These are phyloP conservation scores for Paramormyrops hopkinsi DNA, from an alignment of 2,797 vertebrate genomes.

Conservation along the genomic window DNA sequence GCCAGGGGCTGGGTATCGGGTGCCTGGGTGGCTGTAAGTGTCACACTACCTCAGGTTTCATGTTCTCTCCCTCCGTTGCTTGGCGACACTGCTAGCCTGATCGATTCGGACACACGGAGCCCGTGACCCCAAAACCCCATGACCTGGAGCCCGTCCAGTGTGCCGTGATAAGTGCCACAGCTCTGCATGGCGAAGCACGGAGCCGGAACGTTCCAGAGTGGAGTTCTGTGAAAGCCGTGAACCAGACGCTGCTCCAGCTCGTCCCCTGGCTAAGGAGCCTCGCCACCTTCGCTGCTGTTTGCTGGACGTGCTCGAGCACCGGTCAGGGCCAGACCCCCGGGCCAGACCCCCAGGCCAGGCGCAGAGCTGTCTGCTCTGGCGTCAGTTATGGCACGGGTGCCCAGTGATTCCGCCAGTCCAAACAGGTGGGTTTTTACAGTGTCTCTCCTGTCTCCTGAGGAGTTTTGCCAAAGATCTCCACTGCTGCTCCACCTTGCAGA, in stretches of 20 bases:
- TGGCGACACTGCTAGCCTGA: not conserved
- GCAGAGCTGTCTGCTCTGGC: not conserved
- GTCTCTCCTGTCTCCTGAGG: not conserved
- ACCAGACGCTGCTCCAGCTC: not conserved
- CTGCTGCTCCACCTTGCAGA: not conserved
- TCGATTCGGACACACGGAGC: not conserved
- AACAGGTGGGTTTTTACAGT: not conserved
- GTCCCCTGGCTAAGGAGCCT: not conserved
- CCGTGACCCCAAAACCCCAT: not conserved
- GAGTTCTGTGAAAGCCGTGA: not conserved
- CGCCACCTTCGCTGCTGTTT: not conserved
- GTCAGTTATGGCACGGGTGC: not conserved
- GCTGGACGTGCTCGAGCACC: not conserved
- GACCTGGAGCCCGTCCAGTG: not conserved
- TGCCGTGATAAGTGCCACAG: not conserved
- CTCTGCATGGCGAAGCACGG: not conserved
- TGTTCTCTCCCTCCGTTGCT: slow-evolving; percentile 9
- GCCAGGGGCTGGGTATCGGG: not conserved
- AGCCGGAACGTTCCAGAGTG: not conserved
- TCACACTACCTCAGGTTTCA: not conserved
- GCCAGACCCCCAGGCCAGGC: not conserved
- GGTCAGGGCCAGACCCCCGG: not conserved
- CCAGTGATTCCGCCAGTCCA: not conserved
- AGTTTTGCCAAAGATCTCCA: not conserved
- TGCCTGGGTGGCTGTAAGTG: not conserved